Conservation (phyloP, 2,797 vertebrate genomes). For the Alosa sapidissima region DNA sequence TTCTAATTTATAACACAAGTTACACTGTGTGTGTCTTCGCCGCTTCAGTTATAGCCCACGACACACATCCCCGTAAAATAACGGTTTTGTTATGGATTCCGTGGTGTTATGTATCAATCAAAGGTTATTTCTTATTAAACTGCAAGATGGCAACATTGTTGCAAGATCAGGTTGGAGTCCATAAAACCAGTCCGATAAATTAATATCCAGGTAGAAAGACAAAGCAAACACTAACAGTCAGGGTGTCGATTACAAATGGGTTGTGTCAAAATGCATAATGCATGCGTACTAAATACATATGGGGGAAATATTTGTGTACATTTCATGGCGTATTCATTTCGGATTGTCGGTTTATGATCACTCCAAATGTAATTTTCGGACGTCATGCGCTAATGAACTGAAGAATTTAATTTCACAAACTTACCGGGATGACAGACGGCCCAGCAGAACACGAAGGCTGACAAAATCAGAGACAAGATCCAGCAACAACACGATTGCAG, state of each 20-base stretch:
- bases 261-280: not conserved
- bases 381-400: not conserved
- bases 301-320: slow-evolving; percentile 1
- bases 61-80: not conserved
- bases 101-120: not conserved
- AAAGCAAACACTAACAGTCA: not conserved
- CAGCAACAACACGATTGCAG: slow-evolving; percentile 88
- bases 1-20: slow-evolving; percentile 1
- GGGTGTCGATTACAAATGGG: not conserved
- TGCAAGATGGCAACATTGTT: slow-evolving; percentile 13
- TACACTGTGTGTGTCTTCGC: not conserved
- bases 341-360: not conserved
- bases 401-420: slow-evolving; percentile 61
- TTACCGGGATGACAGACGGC: slow-evolving; percentile 91
- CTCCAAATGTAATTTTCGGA: not conserved
- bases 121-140: not conserved
- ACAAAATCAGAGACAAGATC: slow-evolving; percentile 85
- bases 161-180: not conserved
- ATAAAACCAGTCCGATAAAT: not conserved
- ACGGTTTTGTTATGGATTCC: not conserved
- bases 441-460: slow-evolving; percentile 82
- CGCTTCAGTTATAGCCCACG: not conserved
- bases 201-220: not conserved
- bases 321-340: not conserved
- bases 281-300: not conserved